Percentiles rank a stretch among this genome's conserved stretches.
Conservation (phyloP, 2,797 vertebrate genomes). For the Hemitrygon akajei region DNA sequence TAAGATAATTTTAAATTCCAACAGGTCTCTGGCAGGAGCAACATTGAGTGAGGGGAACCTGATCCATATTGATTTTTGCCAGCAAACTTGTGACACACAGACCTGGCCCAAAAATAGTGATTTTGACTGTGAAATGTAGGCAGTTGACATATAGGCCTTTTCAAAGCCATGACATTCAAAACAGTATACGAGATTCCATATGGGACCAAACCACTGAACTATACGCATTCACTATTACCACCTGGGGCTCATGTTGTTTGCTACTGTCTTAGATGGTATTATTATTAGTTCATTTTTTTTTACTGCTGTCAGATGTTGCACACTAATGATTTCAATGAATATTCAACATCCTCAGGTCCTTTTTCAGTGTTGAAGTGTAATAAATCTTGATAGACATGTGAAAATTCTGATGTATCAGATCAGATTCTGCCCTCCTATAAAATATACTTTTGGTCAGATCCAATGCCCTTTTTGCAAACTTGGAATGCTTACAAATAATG, state of each 20-base stretch:
- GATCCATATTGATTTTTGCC: background rate
- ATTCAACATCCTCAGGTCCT: background rate
- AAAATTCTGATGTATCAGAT: background rate
- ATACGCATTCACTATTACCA: background rate
- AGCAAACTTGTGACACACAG: background rate
- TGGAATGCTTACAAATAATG: constrained; percentile 14
- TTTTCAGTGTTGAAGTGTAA: background rate
- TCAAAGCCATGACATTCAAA: background rate
- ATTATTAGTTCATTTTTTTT: background rate
- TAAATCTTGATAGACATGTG: background rate
- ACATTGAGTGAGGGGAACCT: background rate
- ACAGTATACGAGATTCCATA: background rate
- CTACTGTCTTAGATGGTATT: background rate
- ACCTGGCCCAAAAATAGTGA: background rate
- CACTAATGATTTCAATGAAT: background rate
- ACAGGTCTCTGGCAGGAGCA: background rate
- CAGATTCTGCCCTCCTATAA: background rate
- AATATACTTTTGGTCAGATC: background rate
- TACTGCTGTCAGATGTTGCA: background rate
- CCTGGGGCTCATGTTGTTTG: background rate
- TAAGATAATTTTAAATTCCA: background rate
- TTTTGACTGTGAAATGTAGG: background rate
- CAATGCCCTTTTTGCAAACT: background rate
- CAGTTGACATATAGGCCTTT: background rate
- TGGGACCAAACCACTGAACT: background rate